Percentiles rank a stretch among this genome's conserved stretches.
These are phyloP conservation scores for Boulengeromyrus knoepffleri DNA, from an alignment of 2,113 vertebrate genomes.

Conservation along the genomic window DNA sequence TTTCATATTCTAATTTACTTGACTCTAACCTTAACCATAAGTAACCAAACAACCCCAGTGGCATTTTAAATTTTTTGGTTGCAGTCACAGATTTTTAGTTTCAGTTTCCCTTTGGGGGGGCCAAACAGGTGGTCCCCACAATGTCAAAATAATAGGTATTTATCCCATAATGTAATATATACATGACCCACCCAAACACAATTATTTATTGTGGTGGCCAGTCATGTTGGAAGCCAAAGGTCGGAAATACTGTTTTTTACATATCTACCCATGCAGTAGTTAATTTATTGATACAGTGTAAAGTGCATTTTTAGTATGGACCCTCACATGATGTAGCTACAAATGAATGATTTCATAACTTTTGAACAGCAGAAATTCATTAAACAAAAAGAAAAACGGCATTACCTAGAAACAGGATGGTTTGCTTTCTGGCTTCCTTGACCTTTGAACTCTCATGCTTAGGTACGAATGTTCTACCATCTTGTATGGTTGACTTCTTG, in stretches of 20 bases:
- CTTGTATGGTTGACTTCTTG: slow-evolving; percentile 19
- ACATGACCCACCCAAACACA: background rate
- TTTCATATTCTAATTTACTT: background rate
- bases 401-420: slow-evolving; percentile 46
- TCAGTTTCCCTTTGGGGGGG: background rate
- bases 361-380: background rate
- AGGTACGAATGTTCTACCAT: background rate
- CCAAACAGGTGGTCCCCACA: background rate
- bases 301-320: background rate
- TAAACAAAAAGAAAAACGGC: background rate
- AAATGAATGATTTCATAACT: background rate
- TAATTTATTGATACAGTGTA: background rate
- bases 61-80: background rate
- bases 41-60: background rate
- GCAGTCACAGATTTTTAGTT: background rate
- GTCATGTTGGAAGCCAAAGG: background rate
- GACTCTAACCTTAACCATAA: background rate
- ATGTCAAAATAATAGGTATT: background rate
- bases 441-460: slow-evolving; percentile 44
- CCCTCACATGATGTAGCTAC: background rate
- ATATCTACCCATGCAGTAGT: background rate
- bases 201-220: background rate
- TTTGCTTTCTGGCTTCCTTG: slow-evolving; percentile 60
- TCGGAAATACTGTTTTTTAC: background rate
- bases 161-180: background rate